These are phyloP conservation scores for Cotesia congregata DNA, from an alignment of 2,888 invertebrate species.

Conservation along the genomic window DNA sequence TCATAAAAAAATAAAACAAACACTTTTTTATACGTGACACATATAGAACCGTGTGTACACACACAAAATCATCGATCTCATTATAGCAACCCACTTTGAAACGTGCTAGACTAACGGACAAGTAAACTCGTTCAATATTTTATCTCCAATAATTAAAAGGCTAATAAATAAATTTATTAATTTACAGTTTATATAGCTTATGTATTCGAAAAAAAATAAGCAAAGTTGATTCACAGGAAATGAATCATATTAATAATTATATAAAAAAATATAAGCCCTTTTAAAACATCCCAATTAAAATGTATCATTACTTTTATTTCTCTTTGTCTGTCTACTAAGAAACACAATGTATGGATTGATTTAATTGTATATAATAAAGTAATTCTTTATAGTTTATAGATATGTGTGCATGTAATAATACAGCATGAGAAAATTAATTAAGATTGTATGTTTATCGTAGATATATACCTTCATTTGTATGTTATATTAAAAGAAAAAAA, in stretches of 20 bases:
- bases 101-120: neutral
- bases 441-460: neutral
- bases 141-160: neutral
- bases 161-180: neutral
- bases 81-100: constrained; percentile 1
- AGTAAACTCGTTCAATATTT: neutral
- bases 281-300: neutral
- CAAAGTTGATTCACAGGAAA: neutral
- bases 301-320: neutral
- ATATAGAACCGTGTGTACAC: neutral
- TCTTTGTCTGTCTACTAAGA: neutral
- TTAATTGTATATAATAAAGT: neutral
- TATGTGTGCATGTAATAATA: neutral
- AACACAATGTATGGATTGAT: neutral
- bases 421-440: neutral
- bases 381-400: neutral
- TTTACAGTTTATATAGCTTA: neutral
- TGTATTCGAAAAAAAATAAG: neutral
- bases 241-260: neutral
- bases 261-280: neutral
- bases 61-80: neutral
- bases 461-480: neutral
- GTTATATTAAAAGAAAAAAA: neutral
- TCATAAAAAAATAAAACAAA: neutral
- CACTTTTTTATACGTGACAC: neutral